Base-by-base conservation (phyloP, 2,797 vertebrate species). In the Propithecus perrieri region DNA sequence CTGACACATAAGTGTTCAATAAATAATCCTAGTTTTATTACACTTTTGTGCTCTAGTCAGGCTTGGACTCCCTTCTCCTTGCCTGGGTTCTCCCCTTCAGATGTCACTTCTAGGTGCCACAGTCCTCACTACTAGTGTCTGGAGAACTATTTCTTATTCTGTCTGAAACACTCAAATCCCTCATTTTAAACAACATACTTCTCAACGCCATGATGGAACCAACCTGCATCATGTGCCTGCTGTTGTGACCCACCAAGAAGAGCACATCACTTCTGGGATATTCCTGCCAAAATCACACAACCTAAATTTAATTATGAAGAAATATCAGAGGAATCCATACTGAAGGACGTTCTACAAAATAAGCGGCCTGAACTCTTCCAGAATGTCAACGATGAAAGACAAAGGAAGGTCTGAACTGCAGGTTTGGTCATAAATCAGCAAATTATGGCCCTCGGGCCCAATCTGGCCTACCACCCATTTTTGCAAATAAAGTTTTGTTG, bases 401-500 rank as follows among this genome's bases (percentile, higher is more conserved):
- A 80, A 75, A 71, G 43, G n/a, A 43, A 92, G 35, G 22, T 20
- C 14, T 26, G 41, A 26, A 65, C 30, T 61, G 6, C 14, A 80
- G 33, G 30, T 84, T 13, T 26, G 5, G 61, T 48, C 24, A 80
- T n/a, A 33, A 30, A 7, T 72, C 22, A 61, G 67, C 41, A 38
- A 83, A 78, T 6, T 3, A 15, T 26, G 11, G 59, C 3, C 26
- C 41, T 59, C 0, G 0, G 63, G 41, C 43, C 63, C 69, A 50
- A 59, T 69, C 33, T 48, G 14, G 61, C 22, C 35, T 30, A 30
- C 41, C n/a, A 48, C n/a, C 1, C 35, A 24, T 33, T 33, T 71
- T 55, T 91, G n/a, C 33, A 93, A 87, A 90, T 80, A 72, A 91
- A 88, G 38, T 69, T 53, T 81, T 81, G 57, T n/a, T 74, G 43